phyloP scores from a whole-genome alignment of 2,888 invertebrate genomes.

The Cheilosia variabilis region DNA sequence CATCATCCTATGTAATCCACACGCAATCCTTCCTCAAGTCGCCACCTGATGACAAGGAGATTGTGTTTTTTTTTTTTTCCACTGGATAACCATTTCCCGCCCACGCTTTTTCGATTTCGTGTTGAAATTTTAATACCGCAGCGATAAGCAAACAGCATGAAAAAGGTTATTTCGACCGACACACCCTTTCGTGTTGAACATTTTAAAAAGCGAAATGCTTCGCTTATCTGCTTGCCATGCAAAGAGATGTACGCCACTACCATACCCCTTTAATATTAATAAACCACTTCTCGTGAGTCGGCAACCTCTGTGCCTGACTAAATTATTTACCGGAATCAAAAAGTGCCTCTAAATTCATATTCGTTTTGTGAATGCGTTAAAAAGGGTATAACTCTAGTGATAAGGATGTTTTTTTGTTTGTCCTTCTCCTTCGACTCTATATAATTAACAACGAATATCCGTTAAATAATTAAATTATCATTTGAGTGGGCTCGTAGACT shows the following conservation, averaged over 20 bases:
- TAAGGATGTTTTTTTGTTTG: slow-evolving; percentile 27
- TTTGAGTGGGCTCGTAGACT: slow-evolving; percentile 12
- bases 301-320: not conserved
- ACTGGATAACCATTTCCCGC: not conserved
- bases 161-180: slow-evolving; percentile 53
- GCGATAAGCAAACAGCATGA: slow-evolving; percentile 69
- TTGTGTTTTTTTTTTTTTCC: slow-evolving; percentile 13
- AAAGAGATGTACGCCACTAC: slow-evolving; percentile 46
- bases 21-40: slow-evolving; percentile 32
- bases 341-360: slow-evolving; percentile 70
- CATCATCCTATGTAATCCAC: slow-evolving; percentile 47
- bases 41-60: slow-evolving; percentile 57
- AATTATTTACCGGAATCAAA: slow-evolving; percentile 71
- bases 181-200: slow-evolving; percentile 70
- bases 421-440: not conserved
- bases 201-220: slow-evolving; percentile 49
- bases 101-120: slow-evolving; percentile 53
- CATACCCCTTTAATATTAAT: slow-evolving; percentile 57
- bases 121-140: slow-evolving; percentile 70
- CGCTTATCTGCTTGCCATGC: slow-evolving; percentile 59
- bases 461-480: slow-evolving; percentile 66
- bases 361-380: slow-evolving; percentile 42
- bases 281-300: slow-evolving; percentile 23
- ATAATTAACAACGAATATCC: slow-evolving; percentile 65
- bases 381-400: slow-evolving; percentile 14